phyloP scores from a whole-genome alignment of 2,113 vertebrate species.

The rabbit (Oryctolagus cuniculus) region mOryCun1.1 NC_091433.1:153714001-153714500 shows the following conservation, averaged over 20 bases:
- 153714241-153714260: too few relatives aligned
- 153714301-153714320: not conserved
- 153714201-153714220: not conserved
- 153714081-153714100: not conserved
- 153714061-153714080: not conserved
- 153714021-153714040: not conserved
- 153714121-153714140: not conserved
- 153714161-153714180: not conserved
- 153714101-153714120: not conserved
- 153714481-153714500: constrained; percentile 1
- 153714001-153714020: not conserved
- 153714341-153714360: not conserved
- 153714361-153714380: not conserved
- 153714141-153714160: not conserved
- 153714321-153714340: not conserved
- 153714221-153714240: not conserved
- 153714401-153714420: not conserved
- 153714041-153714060: not conserved
- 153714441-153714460: not conserved
- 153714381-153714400: not conserved
- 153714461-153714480: not conserved
- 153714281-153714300: not conserved
- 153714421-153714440: not conserved
- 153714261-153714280: not conserved
- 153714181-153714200: not conserved